A percentile compares a stretch with the other conserved stretches of the same genome.
phyloP scores from a whole-genome alignment of 2,888 invertebrate genomes.

The Eilema caniola region DNA sequence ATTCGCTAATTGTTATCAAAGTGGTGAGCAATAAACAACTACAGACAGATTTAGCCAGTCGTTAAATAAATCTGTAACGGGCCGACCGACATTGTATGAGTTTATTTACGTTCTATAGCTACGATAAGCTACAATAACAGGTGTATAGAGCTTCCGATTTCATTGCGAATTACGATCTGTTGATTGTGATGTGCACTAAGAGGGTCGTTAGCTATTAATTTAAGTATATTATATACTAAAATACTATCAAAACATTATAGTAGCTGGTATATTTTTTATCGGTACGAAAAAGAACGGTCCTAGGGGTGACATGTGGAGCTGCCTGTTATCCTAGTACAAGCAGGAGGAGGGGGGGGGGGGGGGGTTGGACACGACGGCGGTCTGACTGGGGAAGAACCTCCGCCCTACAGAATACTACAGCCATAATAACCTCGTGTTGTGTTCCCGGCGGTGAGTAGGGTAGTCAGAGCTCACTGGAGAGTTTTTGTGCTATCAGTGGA shows the following conservation, averaged over 20 bases:
- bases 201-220: background rate
- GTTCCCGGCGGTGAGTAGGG: too few relatives aligned
- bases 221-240: background rate
- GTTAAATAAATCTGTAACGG: slow-evolving; percentile 13
- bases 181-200: background rate
- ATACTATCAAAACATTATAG: background rate
- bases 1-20: slow-evolving; percentile 13
- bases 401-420: too few relatives aligned
- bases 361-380: too few relatives aligned
- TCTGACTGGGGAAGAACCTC: too few relatives aligned
- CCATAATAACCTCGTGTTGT: too few relatives aligned
- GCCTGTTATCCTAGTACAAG: too few relatives aligned
- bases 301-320: too few relatives aligned
- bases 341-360: too few relatives aligned
- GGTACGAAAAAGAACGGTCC: background rate
- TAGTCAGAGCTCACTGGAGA: too few relatives aligned
- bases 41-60: slow-evolving; percentile 11
- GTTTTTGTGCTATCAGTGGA: too few relatives aligned
- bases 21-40: slow-evolving; percentile 10
- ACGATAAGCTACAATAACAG: background rate
- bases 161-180: background rate
- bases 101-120: background rate
- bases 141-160: slow-evolving; percentile 13
- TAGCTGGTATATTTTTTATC: background rate
- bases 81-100: slow-evolving; percentile 5